phyloP scores from a whole-genome alignment of 2,888 invertebrate species.

The Odontothrips loti region DNA sequence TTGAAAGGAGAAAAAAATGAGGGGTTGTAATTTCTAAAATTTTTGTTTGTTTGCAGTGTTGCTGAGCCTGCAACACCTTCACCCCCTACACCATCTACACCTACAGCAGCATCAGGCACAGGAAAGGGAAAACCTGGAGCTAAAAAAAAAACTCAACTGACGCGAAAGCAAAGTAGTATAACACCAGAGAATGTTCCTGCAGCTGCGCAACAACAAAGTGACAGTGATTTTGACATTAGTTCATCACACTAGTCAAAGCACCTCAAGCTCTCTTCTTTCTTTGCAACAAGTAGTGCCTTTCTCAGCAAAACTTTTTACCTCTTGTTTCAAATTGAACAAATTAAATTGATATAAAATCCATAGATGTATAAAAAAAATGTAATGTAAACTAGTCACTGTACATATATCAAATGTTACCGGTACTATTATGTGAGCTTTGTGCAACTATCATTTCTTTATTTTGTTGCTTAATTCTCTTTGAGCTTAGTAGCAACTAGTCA shows the following conservation, averaged over 20 bases:
- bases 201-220: background rate
- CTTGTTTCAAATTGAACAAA: background rate
- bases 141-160: background rate
- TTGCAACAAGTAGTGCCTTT: background rate
- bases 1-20: background rate
- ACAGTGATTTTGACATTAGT: background rate
- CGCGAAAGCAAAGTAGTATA: background rate
- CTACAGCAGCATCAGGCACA: background rate
- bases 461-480: too few species aligned
- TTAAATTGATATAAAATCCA: too few species aligned
- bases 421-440: too few species aligned
- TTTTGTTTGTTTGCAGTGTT: background rate
- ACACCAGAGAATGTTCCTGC: background rate
- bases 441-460: too few species aligned
- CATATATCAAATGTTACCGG: too few species aligned
- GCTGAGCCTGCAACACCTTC: background rate
- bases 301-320: background rate
- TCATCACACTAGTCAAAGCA: background rate
- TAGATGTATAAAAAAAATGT: too few species aligned
- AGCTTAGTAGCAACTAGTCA: background rate
- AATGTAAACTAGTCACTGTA: too few species aligned
- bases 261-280: background rate
- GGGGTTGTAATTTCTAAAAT: background rate
- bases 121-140: background rate
- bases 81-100: background rate